Conservation (phyloP, 2,797 vertebrate genomes). For the Linurgus olivaceus region DNA sequence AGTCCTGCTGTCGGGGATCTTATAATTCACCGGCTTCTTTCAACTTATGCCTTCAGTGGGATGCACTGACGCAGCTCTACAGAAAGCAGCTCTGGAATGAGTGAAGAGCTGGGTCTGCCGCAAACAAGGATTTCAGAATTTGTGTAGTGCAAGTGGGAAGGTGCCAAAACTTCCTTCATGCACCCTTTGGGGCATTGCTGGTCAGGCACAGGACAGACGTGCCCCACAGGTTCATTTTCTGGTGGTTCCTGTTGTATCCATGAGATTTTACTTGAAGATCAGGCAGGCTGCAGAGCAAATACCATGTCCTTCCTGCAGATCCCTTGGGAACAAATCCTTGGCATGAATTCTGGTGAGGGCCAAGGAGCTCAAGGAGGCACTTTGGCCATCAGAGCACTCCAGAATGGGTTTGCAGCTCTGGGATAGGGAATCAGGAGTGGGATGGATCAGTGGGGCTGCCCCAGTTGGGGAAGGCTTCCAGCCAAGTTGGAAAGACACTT, state of each 20-base stretch:
- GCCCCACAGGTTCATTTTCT: neutral
- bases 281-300: neutral
- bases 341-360: neutral
- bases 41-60: neutral
- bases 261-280: neutral
- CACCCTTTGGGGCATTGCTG: fast-evolving
- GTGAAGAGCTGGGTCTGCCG: neutral
- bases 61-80: neutral
- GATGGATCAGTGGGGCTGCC: neutral
- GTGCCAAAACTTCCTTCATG: fast-evolving
- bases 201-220: fast-evolving
- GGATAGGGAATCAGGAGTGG: neutral
- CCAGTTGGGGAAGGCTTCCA: neutral
- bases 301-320: fast-evolving
- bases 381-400: neutral
- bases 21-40: neutral
- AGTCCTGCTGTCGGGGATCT: neutral
- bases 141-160: neutral
- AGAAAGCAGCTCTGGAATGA: neutral
- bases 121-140: neutral
- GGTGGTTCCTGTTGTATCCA: neutral
- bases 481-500: neutral
- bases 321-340: neutral
- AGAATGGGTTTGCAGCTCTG: neutral
- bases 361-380: no score